These are phyloP conservation scores for Echinops telfairi DNA, from an alignment of 2,113 vertebrate species.

Conservation along the genomic window DNA sequence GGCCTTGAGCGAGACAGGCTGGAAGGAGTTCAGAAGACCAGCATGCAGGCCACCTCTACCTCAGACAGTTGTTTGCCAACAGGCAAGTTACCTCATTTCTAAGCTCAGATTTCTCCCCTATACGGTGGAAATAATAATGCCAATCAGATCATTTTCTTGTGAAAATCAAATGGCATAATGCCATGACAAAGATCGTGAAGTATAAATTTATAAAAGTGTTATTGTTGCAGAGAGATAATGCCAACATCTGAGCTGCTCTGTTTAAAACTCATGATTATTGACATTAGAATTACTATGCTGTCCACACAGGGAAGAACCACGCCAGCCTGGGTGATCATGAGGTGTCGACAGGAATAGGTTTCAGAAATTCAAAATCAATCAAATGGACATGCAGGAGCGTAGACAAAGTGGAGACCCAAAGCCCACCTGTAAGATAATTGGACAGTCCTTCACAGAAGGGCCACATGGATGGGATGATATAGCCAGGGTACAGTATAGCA, in stretches of 20 bases:
- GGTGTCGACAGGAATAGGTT: too few species aligned
- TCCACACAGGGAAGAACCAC: too few species aligned
- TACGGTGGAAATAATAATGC: slow-evolving; percentile 33
- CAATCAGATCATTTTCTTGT: neutral
- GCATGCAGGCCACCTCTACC: neutral
- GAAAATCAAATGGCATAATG: slow-evolving; percentile 32
- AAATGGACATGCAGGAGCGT: too few species aligned
- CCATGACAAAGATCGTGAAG: slow-evolving; percentile 36
- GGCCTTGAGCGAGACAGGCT: neutral
- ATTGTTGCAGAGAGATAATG: slow-evolving; percentile 5
- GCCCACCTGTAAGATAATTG: too few species aligned
- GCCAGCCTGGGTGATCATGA: too few species aligned
- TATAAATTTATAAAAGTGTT: neutral
- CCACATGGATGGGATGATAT: too few species aligned
- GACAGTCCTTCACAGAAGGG: too few species aligned
- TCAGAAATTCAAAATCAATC: too few species aligned
- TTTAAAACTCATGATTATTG: slow-evolving; percentile 30
- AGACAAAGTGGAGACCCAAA: too few species aligned
- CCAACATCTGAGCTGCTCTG: neutral
- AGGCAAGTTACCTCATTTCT: slow-evolving; percentile 16
- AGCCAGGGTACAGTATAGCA: too few species aligned
- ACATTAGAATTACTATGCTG: neutral
- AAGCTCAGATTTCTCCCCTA: slow-evolving; percentile 23
- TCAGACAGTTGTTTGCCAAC: slow-evolving; percentile 20
- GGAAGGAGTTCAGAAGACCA: slow-evolving; percentile 22